Evolutionary conservation across 2,797 vertebrate genomes (phyloP).

Genomic region (Microctenopoma lineatum): DNA sequence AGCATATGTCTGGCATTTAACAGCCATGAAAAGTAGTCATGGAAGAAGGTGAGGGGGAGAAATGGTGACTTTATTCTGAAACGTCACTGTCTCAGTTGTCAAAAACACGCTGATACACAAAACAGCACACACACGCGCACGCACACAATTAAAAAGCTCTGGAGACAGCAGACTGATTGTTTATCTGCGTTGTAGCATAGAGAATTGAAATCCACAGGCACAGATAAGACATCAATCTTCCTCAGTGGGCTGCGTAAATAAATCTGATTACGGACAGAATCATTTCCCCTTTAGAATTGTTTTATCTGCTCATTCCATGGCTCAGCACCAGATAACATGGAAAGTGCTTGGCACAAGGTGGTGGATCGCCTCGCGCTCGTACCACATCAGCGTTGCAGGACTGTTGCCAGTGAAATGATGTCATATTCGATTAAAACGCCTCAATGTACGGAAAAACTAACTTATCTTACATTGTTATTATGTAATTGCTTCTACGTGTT

Average conservation of each 20-base stretch:
- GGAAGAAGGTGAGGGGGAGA: slow-evolving; percentile 52
- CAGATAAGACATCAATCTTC: slow-evolving; percentile 87
- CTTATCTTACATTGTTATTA: background rate
- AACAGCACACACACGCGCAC: slow-evolving; percentile 35
- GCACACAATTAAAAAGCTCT: slow-evolving; percentile 78
- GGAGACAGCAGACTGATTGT: slow-evolving; percentile 79
- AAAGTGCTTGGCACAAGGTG: slow-evolving; percentile 68
- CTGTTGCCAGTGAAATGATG: slow-evolving; percentile 40
- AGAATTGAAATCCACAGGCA: slow-evolving; percentile 82
- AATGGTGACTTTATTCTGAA: slow-evolving; percentile 52
- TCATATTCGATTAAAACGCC: slow-evolving; percentile 44
- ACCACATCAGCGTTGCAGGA: slow-evolving; percentile 38
- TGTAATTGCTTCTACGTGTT: background rate
- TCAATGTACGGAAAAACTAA: slow-evolving; percentile 21
- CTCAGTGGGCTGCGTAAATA: slow-evolving; percentile 83
- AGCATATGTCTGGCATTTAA: slow-evolving; percentile 80
- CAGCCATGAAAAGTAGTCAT: slow-evolving; percentile 71
- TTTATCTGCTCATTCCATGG: slow-evolving; percentile 83
- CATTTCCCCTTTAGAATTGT: slow-evolving; percentile 86
- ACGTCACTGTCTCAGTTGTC: slow-evolving; percentile 52
- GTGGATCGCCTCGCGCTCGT: slow-evolving; percentile 41
- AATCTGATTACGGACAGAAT: slow-evolving; percentile 87
- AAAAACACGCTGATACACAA: slow-evolving; percentile 58
- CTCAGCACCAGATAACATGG: slow-evolving; percentile 76
- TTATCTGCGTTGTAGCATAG: slow-evolving; percentile 78